Conservation (phyloP, 1,140 invertebrate species). For the Zaprionus inermis region DNA sequence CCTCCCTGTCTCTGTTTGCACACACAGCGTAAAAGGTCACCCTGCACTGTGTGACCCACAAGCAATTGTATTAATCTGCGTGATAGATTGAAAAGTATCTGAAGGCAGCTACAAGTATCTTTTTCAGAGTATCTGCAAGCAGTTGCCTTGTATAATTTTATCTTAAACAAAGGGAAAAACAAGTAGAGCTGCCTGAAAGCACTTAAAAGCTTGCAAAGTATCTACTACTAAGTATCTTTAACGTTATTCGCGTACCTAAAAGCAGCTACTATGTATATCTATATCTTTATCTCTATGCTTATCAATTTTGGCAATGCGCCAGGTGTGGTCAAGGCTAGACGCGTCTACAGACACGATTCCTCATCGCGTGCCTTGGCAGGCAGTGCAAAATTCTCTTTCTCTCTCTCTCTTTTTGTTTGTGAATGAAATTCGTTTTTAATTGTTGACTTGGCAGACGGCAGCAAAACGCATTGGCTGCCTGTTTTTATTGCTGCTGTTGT, state of each 20-base stretch:
- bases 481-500: slow-evolving; percentile 25
- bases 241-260: too few relatives aligned
- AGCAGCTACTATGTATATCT: too few relatives aligned
- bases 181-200: too few relatives aligned
- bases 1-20: neutral
- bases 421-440: slow-evolving; percentile 77
- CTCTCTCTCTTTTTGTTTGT: slow-evolving; percentile 26
- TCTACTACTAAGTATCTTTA: too few relatives aligned
- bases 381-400: slow-evolving; percentile 21
- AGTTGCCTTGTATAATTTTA: too few relatives aligned
- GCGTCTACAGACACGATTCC: neutral
- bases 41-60: slow-evolving; percentile 29
- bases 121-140: too few relatives aligned
- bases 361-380: slow-evolving; percentile 52
- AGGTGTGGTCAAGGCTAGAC: slow-evolving; percentile 44
- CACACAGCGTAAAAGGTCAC: slow-evolving; percentile 36
- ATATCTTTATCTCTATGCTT: neutral
- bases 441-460: slow-evolving; percentile 55
- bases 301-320: slow-evolving; percentile 27
- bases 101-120: neutral
- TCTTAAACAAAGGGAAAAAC: too few relatives aligned
- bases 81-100: slow-evolving; percentile 1
- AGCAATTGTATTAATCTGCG: slow-evolving; percentile 20
- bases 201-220: too few relatives aligned
- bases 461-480: slow-evolving; percentile 48